phyloP scores from a whole-genome alignment of 1,140 invertebrate species.

The Myzus persicae region DNA sequence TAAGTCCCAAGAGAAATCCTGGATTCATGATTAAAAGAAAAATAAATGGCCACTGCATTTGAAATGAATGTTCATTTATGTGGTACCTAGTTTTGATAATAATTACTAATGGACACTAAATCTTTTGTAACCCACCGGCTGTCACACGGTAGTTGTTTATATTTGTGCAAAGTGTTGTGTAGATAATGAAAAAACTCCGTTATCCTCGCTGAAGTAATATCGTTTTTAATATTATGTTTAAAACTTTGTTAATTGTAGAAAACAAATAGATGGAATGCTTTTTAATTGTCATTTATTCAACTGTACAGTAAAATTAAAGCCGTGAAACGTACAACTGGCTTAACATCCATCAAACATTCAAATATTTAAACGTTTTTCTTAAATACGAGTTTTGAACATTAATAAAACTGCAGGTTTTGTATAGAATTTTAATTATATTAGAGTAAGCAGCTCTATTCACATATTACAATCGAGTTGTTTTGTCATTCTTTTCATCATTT shows the following conservation, averaged over 20 bases:
- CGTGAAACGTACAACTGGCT: background rate
- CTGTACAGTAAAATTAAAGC: background rate
- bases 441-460: background rate
- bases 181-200: background rate
- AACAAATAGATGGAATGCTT: background rate
- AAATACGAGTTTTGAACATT: background rate
- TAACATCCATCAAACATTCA: background rate
- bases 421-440: background rate
- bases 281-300: background rate
- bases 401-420: background rate
- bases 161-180: background rate
- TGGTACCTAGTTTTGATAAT: conserved; percentile 16
- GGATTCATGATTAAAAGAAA: conserved; percentile 10
- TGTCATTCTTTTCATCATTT: background rate
- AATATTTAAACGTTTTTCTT: background rate
- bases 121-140: conserved; percentile 7
- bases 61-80: background rate
- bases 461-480: background rate
- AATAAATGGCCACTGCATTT: background rate
- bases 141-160: background rate
- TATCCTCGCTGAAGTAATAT: background rate
- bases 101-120: conserved; percentile 25
- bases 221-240: background rate
- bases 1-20: background rate
- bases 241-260: background rate